Base-by-base conservation (phyloP, 1,140 invertebrate species). In the Dinothrombium tinctorium region DNA sequence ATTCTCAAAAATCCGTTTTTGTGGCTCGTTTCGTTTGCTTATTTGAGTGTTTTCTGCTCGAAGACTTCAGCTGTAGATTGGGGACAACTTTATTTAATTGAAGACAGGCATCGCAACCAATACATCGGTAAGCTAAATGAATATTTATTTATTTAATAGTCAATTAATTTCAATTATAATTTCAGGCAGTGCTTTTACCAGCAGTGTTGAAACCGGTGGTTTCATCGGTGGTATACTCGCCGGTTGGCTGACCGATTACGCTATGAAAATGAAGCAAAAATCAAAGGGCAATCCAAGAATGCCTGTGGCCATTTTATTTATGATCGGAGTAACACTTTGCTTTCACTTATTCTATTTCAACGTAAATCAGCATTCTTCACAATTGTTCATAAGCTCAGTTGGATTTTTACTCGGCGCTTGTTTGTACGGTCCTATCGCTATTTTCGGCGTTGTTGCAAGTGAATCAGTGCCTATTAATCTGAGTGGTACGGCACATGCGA, bases 41-140 rank as follows among this genome's bases (percentile, higher is more conserved):
- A 58, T 37, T 49, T 59, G 44, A 43, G 55, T 7, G 52, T 59
- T 8, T 60, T 56, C 37, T 51, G 52, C 21, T 50, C 51, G 12
- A 56, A 60, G 42, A 61, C 62, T 3, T 53, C 51, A 37, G 49
- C 56, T 5, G 49, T 54, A 29, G 61, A 65, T 41, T 65, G 63
- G 63, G 58, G 56, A 0, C 61, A 63, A 45, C 40, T 64, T 15
- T 65, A 57, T 47, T 48, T 65, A 5, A 57, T 63, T 9, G 54
- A 63, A 17, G 61, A 64, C 4, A 48, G 53, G 8, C 50, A 53
- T 17, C 56, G 56, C 9, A 51, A 57, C 3, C 50, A 53, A 23
- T 54, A 56, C 37, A 51, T 55, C 29, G 59, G 57, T 57, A 47
- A 44, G 45, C 11, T 19, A 12, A 12, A 1, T 4, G 20, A 4